Conservation (phyloP, 2,113 vertebrate genomes). For the Phoxinus phoxinus region DNA sequence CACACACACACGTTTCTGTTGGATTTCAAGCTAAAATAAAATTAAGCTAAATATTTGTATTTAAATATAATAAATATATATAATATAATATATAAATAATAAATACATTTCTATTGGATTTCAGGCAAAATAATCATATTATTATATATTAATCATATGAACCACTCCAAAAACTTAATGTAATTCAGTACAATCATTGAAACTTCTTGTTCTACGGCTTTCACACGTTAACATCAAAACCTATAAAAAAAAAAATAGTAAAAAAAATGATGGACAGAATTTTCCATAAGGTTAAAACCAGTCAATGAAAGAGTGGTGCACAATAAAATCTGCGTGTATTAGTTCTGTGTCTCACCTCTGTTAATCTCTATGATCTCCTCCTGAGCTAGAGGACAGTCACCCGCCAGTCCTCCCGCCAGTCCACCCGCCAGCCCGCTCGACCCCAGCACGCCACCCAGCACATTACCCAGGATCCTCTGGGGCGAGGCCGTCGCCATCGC, state of each 20-base stretch:
- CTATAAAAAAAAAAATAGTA: no score
- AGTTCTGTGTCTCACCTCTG: constrained; percentile 73
- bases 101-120: neutral
- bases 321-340: neutral
- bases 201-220: neutral
- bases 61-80: no score
- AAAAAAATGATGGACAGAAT: no score
- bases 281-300: neutral
- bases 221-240: no score
- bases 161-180: neutral
- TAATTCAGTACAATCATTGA: neutral
- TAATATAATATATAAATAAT: neutral
- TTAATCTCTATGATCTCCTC: constrained; percentile 96
- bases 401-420: constrained; percentile 70
- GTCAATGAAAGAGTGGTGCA: neutral
- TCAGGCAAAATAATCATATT: neutral
- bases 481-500: constrained; percentile 83
- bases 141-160: neutral
- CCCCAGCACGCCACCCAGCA: constrained; percentile 77
- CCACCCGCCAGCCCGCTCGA: constrained; percentile 71
- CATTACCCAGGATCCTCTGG: constrained; percentile 82
- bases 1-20: neutral
- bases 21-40: neutral
- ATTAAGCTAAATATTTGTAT: no score
- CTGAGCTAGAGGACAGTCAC: constrained; percentile 89